These are phyloP conservation scores for Spodoptera frugiperda DNA, from an alignment of 1,140 invertebrate species.

Conservation along the genomic window DNA sequence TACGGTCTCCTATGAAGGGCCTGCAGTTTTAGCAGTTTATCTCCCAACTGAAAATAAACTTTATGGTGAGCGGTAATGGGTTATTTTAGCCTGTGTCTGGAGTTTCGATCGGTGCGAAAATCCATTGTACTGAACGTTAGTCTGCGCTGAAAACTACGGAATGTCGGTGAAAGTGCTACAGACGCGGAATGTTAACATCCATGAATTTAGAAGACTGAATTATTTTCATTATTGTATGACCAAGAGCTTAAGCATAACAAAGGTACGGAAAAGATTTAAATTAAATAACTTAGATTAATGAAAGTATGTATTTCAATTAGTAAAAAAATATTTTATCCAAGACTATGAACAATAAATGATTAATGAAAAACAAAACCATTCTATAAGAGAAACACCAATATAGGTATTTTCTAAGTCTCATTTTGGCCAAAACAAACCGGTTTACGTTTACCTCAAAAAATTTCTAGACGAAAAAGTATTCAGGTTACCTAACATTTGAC, in stretches of 20 bases:
- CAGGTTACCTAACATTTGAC: too few species aligned
- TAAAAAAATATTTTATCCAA: too few species aligned
- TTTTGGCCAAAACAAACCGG: too few species aligned
- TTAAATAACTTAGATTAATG: not conserved
- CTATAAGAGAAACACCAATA: too few species aligned
- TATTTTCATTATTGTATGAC: slow-evolving; percentile 24
- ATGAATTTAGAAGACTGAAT: slow-evolving; percentile 42
- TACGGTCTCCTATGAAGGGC: slow-evolving; percentile 62
- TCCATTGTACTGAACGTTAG: slow-evolving; percentile 55
- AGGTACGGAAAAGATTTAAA: not conserved
- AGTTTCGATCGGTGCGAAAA: slow-evolving; percentile 63
- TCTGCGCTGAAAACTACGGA: slow-evolving; percentile 61
- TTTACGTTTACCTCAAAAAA: too few species aligned
- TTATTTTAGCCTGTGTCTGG: slow-evolving; percentile 45
- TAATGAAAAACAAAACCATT: too few species aligned
- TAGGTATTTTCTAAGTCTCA: too few species aligned
- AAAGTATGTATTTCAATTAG: too few species aligned
- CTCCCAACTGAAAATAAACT: slow-evolving; percentile 57
- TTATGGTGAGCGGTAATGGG: slow-evolving; percentile 49
- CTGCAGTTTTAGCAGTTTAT: slow-evolving; percentile 60
- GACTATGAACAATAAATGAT: too few species aligned
- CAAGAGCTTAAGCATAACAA: slow-evolving; percentile 7
- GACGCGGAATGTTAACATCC: slow-evolving; percentile 52
- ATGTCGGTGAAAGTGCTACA: slow-evolving; percentile 60
- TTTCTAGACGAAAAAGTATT: too few species aligned